phyloP scores from a whole-genome alignment of 2,888 invertebrate species.

The Trissonchulus sp. region DNA sequence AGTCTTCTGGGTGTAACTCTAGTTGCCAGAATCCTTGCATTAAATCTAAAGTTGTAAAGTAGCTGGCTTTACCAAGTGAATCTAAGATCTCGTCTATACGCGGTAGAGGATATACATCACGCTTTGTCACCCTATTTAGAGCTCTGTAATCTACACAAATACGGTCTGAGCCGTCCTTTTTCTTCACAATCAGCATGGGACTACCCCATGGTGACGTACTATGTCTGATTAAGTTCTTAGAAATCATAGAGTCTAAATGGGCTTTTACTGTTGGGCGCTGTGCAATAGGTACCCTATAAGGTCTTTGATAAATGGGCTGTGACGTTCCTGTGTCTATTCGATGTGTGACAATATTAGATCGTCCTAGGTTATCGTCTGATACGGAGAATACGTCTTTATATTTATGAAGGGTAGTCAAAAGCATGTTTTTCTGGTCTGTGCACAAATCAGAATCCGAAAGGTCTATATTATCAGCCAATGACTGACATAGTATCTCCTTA shows the following conservation, averaged over 20 bases:
- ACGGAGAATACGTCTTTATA: background rate
- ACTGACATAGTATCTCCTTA: background rate
- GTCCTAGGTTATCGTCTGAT: background rate
- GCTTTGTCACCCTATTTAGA: conserved; percentile 16
- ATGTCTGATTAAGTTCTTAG: background rate
- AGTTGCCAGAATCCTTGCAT: conserved; percentile 30
- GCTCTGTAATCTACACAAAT: conserved; percentile 5
- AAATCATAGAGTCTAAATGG: background rate
- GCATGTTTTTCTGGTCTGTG: background rate
- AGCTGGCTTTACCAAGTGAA: background rate
- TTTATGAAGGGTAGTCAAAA: background rate
- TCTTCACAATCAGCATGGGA: conserved; percentile 12
- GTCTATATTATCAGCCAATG: background rate
- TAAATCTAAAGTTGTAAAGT: conserved; percentile 26
- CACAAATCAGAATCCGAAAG: background rate
- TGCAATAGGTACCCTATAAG: conserved; percentile 14
- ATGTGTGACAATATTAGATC: conserved; percentile 5
- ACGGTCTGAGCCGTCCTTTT: conserved; percentile 6
- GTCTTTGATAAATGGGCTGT: background rate
- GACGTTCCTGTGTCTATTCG: background rate
- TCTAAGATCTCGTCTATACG: conserved; percentile 19
- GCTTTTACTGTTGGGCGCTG: background rate
- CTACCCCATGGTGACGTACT: conserved; percentile 5
- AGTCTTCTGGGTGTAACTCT: conserved; percentile 30
- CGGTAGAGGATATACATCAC: conserved; percentile 25